phyloP scores from a whole-genome alignment of 2,113 vertebrate species.

The Indicator indicator region DNA sequence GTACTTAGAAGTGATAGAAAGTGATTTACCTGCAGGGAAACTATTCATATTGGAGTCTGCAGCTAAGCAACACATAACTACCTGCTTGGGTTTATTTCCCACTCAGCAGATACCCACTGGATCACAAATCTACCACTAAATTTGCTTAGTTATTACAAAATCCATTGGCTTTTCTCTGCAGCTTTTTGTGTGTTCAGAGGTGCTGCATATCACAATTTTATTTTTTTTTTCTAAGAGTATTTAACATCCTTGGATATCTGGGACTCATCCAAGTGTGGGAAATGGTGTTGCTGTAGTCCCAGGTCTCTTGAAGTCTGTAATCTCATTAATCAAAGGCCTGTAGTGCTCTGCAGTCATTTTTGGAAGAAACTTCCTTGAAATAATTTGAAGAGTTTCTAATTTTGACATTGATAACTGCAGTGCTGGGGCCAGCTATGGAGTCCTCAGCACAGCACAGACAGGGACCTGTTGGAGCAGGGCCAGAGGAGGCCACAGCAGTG shows the following conservation, averaged over 20 bases:
- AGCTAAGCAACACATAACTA: constrained; percentile 27
- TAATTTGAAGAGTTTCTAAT: neutral
- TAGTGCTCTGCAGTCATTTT: neutral
- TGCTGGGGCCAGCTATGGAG: too few relatives aligned
- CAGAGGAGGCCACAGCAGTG: too few relatives aligned
- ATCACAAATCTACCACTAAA: neutral
- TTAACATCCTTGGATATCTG: neutral
- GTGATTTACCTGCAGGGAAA: constrained; percentile 51
- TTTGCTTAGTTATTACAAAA: constrained; percentile 25
- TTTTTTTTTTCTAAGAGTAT: neutral
- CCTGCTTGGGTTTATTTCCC: constrained; percentile 31
- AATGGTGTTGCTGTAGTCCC: neutral
- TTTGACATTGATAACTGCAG: neutral
- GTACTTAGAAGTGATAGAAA: constrained; percentile 47
- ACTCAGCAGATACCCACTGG: neutral
- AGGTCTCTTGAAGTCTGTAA: neutral
- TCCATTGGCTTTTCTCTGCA: neutral
- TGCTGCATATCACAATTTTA: neutral
- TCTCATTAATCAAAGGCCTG: neutral
- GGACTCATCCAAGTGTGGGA: neutral
- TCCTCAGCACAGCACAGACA: too few relatives aligned
- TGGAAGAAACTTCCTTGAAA: neutral
- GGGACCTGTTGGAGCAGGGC: too few relatives aligned
- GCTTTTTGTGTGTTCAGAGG: neutral
- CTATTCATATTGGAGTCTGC: constrained; percentile 13